Evolutionary conservation across 2,888 invertebrate genomes (phyloP), one percentile per base, ranked within the genome.

Genomic region (Pollenia angustigena): DNA sequence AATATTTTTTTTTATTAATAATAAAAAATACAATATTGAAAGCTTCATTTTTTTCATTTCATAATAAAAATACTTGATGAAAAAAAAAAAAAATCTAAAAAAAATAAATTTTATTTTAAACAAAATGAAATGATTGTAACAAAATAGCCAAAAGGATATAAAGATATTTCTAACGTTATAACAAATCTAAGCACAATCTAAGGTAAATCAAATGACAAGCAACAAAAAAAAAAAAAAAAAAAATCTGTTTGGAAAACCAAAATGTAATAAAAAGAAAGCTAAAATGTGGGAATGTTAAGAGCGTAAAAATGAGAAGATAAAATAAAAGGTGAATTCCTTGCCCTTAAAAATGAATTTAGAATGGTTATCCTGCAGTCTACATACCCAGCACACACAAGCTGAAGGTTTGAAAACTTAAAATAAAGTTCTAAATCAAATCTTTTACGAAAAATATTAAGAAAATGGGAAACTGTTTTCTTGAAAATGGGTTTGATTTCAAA

Each of bases 111-210:
- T 32, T 52, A 68, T 54, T 75, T 86, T 23, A 79, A 78, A 74
- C 12, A 80, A 82, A 79, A 86, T 58, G 80, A 64, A 68, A 75
- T 62, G 82, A 86, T 82, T 82, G 79, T 83, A 86, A 80, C 75
- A 83, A 81, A 83, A 87, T 83, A 87, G 80, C 83, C 80, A 72
- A 52, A 76, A 81, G 86, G 72, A 64, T 85, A 71, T 42, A 14
- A 71, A 62, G 40, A 74, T 54, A 58, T 52, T 76, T 76, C 68
- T 72, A 85, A 81, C 42, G 54, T 81, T 68, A 56, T 58, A 76
- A 40, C 42, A 78, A 71, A 64, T 78, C 56, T 66, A 75, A 68
- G 48, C 80, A 80, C 12, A 72, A 74, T 44, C 72, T 44, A 23
- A 14, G 44, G 23, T 10, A 42, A 8, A 23, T 18, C 2, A 54